Conservation (phyloP, 53 echinoderm and acorn worm species). For the Henricia sp. region DNA sequence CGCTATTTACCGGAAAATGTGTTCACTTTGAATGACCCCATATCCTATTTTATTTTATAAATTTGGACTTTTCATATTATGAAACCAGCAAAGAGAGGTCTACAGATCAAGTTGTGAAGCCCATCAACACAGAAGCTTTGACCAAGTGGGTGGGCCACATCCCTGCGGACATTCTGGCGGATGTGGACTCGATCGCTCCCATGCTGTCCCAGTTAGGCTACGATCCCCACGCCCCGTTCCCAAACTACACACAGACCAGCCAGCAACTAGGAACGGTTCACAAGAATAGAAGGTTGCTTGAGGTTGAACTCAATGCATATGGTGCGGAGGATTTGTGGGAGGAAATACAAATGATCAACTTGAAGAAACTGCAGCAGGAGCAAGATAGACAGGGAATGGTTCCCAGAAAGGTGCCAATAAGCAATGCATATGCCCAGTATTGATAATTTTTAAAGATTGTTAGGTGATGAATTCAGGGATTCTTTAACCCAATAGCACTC, state of each 20-base stretch:
- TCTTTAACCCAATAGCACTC: no score
- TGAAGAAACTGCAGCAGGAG: no score
- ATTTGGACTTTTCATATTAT: background rate
- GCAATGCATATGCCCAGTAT: no score
- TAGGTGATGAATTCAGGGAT: no score
- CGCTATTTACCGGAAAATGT: no score
- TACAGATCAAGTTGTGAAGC: conserved; percentile 90
- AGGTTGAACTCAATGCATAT: no score
- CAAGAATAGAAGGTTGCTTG: background rate
- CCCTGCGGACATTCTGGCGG: conserved; percentile 73
- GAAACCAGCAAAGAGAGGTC: conserved; percentile 75
- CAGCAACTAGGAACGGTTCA: background rate
- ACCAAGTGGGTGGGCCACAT: conserved; percentile 93
- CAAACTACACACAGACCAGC: conserved; percentile 63
- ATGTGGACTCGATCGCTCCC: conserved; percentile 81
- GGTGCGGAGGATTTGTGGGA: no score
- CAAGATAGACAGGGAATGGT: no score
- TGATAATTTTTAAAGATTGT: no score
- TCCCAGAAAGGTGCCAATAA: no score
- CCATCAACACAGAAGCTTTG: conserved; percentile 83
- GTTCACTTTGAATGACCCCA: background rate
- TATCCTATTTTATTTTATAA: no score
- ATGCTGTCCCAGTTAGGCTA: conserved; percentile 85
- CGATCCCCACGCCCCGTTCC: conserved; percentile 80
- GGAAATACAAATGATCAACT: no score